These are phyloP conservation scores for Mirounga angustirostris DNA, from an alignment of 2,113 vertebrate genomes.

Conservation along the genomic window DNA sequence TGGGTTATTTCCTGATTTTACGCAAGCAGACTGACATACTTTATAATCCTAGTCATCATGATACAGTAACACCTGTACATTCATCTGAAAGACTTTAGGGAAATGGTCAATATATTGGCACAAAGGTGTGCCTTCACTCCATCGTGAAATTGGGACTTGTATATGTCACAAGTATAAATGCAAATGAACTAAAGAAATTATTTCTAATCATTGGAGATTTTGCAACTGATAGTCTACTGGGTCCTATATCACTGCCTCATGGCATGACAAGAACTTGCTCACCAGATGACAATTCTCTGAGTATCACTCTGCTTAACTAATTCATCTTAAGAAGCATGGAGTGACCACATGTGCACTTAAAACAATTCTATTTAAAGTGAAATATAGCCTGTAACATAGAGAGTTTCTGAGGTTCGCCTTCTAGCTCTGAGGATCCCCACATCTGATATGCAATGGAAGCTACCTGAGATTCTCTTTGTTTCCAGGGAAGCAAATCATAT, in stretches of 20 bases:
- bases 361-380: neutral
- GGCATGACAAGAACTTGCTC: neutral
- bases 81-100: neutral
- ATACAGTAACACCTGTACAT: neutral
- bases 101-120: neutral
- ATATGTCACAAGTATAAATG: conserved; percentile 10
- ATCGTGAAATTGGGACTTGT: neutral
- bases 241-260: neutral
- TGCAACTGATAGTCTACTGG: conserved; percentile 15
- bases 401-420: neutral
- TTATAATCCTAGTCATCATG: neutral
- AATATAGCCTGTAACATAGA: neutral
- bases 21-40: neutral
- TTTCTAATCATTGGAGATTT: conserved; percentile 39
- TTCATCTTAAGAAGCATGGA: neutral
- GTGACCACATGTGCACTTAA: neutral
- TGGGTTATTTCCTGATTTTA: conserved; percentile 21
- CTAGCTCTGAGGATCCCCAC: neutral
- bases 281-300: neutral
- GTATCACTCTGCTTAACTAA: neutral
- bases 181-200: neutral
- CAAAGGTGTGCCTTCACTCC: neutral
- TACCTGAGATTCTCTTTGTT: neutral
- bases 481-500: neutral
- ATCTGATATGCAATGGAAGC: neutral